Evolutionary conservation across 2,888 invertebrate genomes (phyloP), one percentile per base, ranked within the genome.

Genomic region (Octodonta nipae): DNA sequence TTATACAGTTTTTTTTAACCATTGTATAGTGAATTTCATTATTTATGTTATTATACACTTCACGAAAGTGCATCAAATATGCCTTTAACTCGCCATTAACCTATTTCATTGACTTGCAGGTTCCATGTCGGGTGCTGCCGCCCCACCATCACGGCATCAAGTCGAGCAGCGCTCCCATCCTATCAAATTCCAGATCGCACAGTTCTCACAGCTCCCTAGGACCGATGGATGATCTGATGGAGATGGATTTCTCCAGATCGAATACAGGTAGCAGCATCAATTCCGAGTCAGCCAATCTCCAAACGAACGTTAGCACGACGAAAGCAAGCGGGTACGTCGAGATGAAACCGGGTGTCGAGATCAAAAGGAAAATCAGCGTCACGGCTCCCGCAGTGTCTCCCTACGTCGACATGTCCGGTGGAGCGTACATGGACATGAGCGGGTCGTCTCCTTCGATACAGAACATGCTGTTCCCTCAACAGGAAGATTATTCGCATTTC

Each of bases 141-240:
- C 38, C 38, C 36, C 44, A 42, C 31, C 40, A 34, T 12, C 42
- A 15, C 37, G 59, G 62, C 26, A 66, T 65, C 35, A 77, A 78
- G 51, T 78, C 78, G 2, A 73, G 68, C 13, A 79, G 79, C 53
- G 79, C 78, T 3, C 81, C 81, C 1, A 58, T 79, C 27, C 53
- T 82, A 33, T 69, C 68, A 38, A 64, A 66, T 47, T 64, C 68
- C 1, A 47, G 61, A 41, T 59, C 34, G 50, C 58, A 54, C 17
- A 46, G 48, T 26, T 56, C 64, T 6, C 50, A 52, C 34, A 69
- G 71, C 42, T 68, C 70, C 26, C 70, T 70, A 26, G 74, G 74
- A 43, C 57, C 55, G 5, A 75, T 76, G 71, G 77, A 78, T 43
- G 83, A 87, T 62, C 68, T 85, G 46, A 85, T 87, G 83, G 83